Evolutionary conservation across 30 jellyfish, hydroid and myxozoan genomes (phyloP), one percentile per base, ranked within the genome.

Genomic region (Pseudorhiza aurosa): DNA sequence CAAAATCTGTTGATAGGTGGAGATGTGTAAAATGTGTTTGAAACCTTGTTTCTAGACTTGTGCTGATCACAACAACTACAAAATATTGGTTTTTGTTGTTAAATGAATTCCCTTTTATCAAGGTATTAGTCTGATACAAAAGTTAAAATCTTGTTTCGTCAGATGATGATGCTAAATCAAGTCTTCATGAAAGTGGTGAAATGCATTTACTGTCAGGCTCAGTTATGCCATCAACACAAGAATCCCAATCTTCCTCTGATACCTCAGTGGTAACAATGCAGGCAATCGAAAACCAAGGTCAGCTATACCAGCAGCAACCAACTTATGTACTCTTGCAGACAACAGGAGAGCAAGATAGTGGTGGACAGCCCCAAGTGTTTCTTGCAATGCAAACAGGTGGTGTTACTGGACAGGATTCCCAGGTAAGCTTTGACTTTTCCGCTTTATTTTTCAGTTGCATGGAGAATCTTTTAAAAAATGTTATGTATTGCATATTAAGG

Each of bases 301-400:
- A 81, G 30, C 18, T 67, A 8, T 81, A 65, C 67, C 93, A 81
- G 40, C 98, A 91, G 37, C 98, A 91, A 33, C 98, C 98, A 56
- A 91, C 98, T 1, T 91, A 91, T 78, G 98, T 91, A 18, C 73
- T 91, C 10, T 56, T 91, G 70, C 98, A 91, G 64, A 88, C 98
- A 15, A 78, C 96, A 37, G 92, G 92, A 14, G 98, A 91, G 24
- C 95, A 85, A 21, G 98, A 91, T 47, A 69, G 90, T 11, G 91
- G 96, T 68, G 95, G 96, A 15, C 96, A 84, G 58, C 96, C 98
- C 12, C 98, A 91, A 70, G 93, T 91, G 32, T 91, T 67, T 58
- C 88, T 91, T 29, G 98, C 98, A 7, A 91, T 91, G 98, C 98
- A 91, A 46, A 85, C 96, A 30, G 91, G 95, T 19, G 81, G 82